These are phyloP conservation scores for Caenorhabditis sinica DNA, from an alignment of 2,888 invertebrate genomes.

Conservation along the genomic window DNA sequence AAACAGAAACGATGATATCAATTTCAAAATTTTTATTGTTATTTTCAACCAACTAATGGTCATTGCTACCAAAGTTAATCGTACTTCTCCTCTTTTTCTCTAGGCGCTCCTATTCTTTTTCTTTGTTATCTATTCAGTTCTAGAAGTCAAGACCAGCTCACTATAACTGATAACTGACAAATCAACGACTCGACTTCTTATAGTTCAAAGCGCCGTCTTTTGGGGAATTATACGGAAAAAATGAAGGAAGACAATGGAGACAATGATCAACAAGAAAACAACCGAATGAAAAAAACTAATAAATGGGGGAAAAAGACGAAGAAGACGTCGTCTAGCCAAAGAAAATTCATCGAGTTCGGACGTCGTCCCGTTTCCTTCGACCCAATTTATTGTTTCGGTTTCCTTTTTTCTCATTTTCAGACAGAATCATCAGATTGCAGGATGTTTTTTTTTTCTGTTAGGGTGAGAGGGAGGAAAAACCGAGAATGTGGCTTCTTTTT, in stretches of 20 bases:
- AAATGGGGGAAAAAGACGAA: slow-evolving; percentile 27
- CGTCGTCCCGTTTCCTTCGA: slow-evolving; percentile 28
- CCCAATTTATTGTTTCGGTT: slow-evolving; percentile 42
- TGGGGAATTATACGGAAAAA: not conserved
- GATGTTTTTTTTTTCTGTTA: slow-evolving; percentile 23
- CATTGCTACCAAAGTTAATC: slow-evolving; percentile 10
- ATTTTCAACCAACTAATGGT: slow-evolving; percentile 29
- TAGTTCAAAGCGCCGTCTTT: not conserved
- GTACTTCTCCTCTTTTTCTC: not conserved
- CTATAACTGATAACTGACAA: slow-evolving; percentile 40
- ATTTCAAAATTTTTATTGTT: slow-evolving; percentile 20
- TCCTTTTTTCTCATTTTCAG: slow-evolving; percentile 1
- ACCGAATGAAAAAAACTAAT: slow-evolving; percentile 52
- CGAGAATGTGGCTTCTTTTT: slow-evolving; percentile 32
- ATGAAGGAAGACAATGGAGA: not conserved
- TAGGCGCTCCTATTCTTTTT: slow-evolving; percentile 5
- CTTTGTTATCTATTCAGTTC: slow-evolving; percentile 37
- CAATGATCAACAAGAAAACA: slow-evolving; percentile 14
- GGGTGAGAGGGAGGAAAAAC: slow-evolving; percentile 1
- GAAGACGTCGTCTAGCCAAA: slow-evolving; percentile 21
- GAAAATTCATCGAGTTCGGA: slow-evolving; percentile 28
- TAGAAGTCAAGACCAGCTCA: slow-evolving; percentile 52
- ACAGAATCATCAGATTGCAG: slow-evolving; percentile 28
- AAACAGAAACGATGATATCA: slow-evolving; percentile 23
- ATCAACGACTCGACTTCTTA: slow-evolving; percentile 9